Evolutionary conservation across 2,888 invertebrate genomes (phyloP), one percentile per base, ranked within the genome.

Genomic region (Lasioglossum vierecki): DNA sequence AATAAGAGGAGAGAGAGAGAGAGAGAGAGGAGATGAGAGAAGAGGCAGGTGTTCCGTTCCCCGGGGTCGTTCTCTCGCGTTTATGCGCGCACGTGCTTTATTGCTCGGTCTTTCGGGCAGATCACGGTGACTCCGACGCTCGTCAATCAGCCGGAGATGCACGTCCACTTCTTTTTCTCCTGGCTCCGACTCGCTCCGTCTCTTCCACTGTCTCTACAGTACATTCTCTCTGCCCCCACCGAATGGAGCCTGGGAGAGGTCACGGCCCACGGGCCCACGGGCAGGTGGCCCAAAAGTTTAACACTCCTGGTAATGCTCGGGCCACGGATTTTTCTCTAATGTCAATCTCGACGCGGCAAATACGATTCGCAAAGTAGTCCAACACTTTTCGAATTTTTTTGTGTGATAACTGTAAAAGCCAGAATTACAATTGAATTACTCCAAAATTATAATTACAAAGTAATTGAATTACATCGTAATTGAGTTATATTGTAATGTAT

Each of bases 61-160:
- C 75, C 68, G 87, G 89, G 92, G 92, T 93, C 92, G 89, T 92
- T 92, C 93, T 91, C 92, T 91, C 91, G 91, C 93, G 91, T 93
- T 93, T 93, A 92, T 92, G 91, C 93, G 92, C 92, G 93, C 93
- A 93, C 93, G 94, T 94, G 94, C 93, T 94, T 94, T 94, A 94
- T 93, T 93, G 92, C 93, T 86, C 80, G 87, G 89, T 91, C 91
- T 90, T 88, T 70, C 82, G 88, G 87, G 90, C 90, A 87, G 91
- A 92, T 92, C 92, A 90, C 92, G 89, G 91, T 92, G 93, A 93
- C 93, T 93, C 89, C 80, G 89, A 86, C 84, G 92, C 94, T 94
- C 94, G 94, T 94, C 94, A 94, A 94, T 94, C 94, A 94, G 93
- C 91, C 88, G 89, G 90, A 90, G 91, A 91, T 80, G 89, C 91